Percentiles rank a stretch among this genome's conserved stretches.
Conservation (phyloP, 2,113 vertebrate genomes). For the Paramisgurnus dabryanus region DNA sequence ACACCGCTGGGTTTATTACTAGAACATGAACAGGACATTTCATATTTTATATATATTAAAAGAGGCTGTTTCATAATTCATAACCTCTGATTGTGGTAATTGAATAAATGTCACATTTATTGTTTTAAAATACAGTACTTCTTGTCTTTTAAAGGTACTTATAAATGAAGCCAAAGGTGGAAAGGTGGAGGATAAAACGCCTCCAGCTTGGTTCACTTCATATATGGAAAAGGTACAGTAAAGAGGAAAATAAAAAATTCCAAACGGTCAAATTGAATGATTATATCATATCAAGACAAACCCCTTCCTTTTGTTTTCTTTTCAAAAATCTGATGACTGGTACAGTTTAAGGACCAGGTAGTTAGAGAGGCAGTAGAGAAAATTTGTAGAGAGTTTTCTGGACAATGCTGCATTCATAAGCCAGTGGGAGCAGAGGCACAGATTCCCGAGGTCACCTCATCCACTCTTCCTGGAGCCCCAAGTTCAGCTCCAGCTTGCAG, state of each 20-base stretch:
- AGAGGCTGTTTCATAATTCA: background rate
- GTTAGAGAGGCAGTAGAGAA: constrained; percentile 93
- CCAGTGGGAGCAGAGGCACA: constrained; percentile 66
- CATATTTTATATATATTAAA: no score
- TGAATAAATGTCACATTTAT: background rate
- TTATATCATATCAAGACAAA: background rate
- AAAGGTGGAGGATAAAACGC: constrained; percentile 79
- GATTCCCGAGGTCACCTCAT: constrained; percentile 64
- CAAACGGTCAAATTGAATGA: background rate
- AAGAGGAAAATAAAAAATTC: background rate
- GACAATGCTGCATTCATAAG: constrained; percentile 82
- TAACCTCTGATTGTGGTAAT: background rate
- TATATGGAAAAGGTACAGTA: constrained; percentile 89
- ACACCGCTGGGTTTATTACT: no score
- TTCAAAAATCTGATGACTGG: background rate
- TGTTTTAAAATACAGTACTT: background rate
- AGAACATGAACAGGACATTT: no score
- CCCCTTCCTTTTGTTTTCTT: background rate
- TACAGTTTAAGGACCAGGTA: constrained; percentile 93
- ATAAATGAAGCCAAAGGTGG: constrained; percentile 72
- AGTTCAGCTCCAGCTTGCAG: constrained; percentile 85
- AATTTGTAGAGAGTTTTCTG: constrained; percentile 87
- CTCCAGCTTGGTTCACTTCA: constrained; percentile 94
- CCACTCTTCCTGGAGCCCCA: constrained; percentile 70
- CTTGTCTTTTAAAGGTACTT: constrained; percentile 62